phyloP scores from a whole-genome alignment of 2,797 vertebrate species.

The Cirrhinus mrigala region DNA sequence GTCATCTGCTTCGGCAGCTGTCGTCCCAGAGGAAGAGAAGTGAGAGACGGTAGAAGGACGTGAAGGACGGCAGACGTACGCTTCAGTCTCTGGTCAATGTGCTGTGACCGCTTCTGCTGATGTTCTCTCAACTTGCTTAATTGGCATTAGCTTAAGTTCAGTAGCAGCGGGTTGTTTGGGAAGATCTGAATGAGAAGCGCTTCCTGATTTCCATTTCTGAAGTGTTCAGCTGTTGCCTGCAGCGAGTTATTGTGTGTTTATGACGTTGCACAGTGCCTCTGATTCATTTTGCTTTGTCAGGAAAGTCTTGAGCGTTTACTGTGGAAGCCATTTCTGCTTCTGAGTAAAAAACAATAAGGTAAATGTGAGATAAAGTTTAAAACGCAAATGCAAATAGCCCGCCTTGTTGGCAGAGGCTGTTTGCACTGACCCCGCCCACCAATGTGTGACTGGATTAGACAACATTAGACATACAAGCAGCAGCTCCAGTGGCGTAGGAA shows the following conservation, averaged over 20 bases:
- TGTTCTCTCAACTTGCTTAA: conserved; percentile 7
- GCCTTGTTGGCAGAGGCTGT: too few relatives aligned
- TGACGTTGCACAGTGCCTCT: not conserved
- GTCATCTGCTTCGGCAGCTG: conserved; percentile 60
- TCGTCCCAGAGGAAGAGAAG: conserved; percentile 55
- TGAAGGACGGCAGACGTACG: conserved; percentile 18
- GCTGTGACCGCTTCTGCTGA: conserved; percentile 50
- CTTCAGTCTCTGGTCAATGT: conserved; percentile 50
- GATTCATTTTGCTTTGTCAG: not conserved
- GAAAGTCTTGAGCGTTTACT: not conserved
- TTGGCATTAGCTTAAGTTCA: conserved; percentile 3
- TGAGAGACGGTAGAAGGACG: conserved; percentile 25
- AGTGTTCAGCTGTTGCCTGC: not conserved
- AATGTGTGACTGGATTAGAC: too few relatives aligned
- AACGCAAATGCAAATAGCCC: not conserved
- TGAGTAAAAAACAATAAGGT: not conserved
- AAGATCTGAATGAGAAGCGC: not conserved
- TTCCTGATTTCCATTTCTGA: not conserved
- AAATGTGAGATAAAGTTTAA: not conserved
- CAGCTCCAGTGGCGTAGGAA: too few relatives aligned
- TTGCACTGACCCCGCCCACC: too few relatives aligned
- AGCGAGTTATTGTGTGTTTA: not conserved
- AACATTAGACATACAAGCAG: too few relatives aligned
- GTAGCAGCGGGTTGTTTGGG: not conserved
- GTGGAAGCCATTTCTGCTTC: not conserved